Conservation (phyloP, 2,797 vertebrate genomes). For the Sorex maritimensis region DNA sequence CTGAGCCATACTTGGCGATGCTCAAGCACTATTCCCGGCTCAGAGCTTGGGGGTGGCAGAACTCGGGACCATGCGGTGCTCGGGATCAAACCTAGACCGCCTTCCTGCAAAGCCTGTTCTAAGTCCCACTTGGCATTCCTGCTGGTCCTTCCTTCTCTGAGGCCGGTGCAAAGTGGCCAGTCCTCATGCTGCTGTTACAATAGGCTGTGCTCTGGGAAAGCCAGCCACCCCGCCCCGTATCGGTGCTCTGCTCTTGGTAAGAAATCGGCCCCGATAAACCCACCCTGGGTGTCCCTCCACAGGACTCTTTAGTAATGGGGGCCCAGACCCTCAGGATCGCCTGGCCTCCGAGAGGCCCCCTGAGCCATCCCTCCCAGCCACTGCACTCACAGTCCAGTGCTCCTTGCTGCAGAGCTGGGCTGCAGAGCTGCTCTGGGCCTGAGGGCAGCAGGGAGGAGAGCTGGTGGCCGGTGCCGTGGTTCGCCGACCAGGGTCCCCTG, state of each 20-base stretch:
- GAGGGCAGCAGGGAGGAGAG: constrained; percentile 56
- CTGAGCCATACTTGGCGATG: no score
- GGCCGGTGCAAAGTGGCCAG: background rate
- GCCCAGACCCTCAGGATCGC: background rate
- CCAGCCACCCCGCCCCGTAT: no score
- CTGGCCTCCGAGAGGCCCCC: no score
- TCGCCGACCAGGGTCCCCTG: constrained; percentile 77
- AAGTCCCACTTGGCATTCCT: no score
- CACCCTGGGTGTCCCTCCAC: constrained; percentile 3
- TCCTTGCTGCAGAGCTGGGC: background rate
- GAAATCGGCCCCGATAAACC: background rate
- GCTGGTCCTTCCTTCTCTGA: background rate
- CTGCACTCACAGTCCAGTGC: no score
- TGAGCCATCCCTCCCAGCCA: no score
- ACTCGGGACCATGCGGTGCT: no score
- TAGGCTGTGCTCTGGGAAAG: background rate
- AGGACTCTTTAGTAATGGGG: background rate
- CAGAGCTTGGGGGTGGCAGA: no score
- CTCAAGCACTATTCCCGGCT: no score
- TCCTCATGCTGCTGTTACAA: background rate
- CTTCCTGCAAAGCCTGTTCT: no score
- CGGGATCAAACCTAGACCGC: no score
- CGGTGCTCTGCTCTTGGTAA: no score
- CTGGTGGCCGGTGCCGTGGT: constrained; percentile 39
- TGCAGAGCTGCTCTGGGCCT: constrained; percentile 69